Evolutionary conservation across 2,888 invertebrate species (phyloP).

Genomic region (Andrena dorsata): DNA sequence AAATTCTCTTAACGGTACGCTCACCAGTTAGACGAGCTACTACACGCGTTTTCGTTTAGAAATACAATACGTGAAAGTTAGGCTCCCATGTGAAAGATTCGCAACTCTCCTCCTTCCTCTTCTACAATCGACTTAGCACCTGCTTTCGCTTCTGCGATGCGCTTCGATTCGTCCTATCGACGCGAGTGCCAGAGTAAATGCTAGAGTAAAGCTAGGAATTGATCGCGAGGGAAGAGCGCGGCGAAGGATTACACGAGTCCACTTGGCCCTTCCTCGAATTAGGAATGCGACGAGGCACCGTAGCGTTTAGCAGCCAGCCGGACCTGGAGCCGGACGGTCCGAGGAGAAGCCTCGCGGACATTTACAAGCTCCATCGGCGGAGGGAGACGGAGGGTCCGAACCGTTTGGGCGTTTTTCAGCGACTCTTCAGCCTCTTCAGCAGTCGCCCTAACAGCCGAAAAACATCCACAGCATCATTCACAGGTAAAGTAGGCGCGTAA

Average conservation of each 20-base stretch:
- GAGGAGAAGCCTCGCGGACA: slow-evolving; percentile 81
- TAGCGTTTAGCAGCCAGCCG: slow-evolving; percentile 84
- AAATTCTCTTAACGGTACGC: neutral
- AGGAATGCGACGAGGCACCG: slow-evolving; percentile 84
- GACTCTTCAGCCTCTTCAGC: slow-evolving; percentile 87
- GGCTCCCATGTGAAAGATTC: slow-evolving; percentile 14
- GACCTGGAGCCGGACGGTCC: slow-evolving; percentile 80
- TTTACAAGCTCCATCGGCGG: slow-evolving; percentile 81
- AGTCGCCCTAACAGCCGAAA: slow-evolving; percentile 89
- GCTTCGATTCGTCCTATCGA: slow-evolving; percentile 28
- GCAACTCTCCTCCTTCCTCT: slow-evolving; percentile 61
- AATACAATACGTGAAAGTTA: slow-evolving; percentile 9
- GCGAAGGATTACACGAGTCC: neutral
- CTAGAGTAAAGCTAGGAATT: neutral
- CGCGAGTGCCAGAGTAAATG: neutral
- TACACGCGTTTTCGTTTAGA: slow-evolving; percentile 8
- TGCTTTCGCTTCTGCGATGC: slow-evolving; percentile 59
- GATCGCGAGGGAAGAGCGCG: neutral
- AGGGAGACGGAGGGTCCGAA: slow-evolving; percentile 82
- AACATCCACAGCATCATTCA: slow-evolving; percentile 89
- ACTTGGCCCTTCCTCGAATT: slow-evolving; percentile 65
- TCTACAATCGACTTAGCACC: slow-evolving; percentile 35
- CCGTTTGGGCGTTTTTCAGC: slow-evolving; percentile 82
- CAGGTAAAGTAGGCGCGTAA: slow-evolving; percentile 70
- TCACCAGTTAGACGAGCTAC: neutral